These are phyloP conservation scores for Solenopsis invicta DNA, from an alignment of 1,140 invertebrate species.

Conservation along the genomic window DNA sequence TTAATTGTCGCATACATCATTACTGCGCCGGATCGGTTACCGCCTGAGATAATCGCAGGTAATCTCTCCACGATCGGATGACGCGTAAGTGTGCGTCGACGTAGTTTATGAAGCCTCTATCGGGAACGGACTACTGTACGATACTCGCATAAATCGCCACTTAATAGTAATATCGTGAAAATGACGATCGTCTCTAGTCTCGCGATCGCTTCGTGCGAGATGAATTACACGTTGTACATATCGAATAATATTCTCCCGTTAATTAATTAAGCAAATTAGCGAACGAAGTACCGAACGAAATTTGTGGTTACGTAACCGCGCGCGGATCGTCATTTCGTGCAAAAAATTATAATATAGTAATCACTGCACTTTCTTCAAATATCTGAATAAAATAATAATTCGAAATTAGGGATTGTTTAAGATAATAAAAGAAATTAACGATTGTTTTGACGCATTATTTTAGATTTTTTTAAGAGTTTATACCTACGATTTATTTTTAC, in stretches of 20 bases:
- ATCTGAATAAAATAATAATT: not conserved
- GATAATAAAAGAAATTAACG: too few relatives aligned
- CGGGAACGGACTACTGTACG: conserved; percentile 37
- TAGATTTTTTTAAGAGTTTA: not conserved
- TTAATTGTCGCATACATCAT: not conserved
- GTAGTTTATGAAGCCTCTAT: conserved; percentile 5
- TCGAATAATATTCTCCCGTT: not conserved
- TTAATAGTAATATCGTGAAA: conserved; percentile 29
- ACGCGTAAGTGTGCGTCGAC: conserved; percentile 24
- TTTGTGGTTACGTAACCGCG: not conserved
- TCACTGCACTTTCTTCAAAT: not conserved
- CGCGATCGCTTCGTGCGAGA: not conserved
- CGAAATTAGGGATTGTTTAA: not conserved
- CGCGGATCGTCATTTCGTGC: not conserved
- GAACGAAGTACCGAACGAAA: not conserved
- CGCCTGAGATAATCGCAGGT: conserved; percentile 29
- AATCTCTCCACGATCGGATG: conserved; percentile 6
- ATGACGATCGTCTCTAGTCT: conserved; percentile 4
- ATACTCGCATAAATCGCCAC: conserved; percentile 32
- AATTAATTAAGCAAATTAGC: conserved; percentile 22
- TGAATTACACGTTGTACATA: not conserved
- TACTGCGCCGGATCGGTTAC: conserved; percentile 41
- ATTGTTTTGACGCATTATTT: too few relatives aligned
- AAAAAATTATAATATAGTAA: not conserved
- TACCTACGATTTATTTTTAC: not conserved